These are phyloP conservation scores for Onychostoma macrolepis DNA, from an alignment of 2,113 vertebrate species.

Conservation along the genomic window DNA sequence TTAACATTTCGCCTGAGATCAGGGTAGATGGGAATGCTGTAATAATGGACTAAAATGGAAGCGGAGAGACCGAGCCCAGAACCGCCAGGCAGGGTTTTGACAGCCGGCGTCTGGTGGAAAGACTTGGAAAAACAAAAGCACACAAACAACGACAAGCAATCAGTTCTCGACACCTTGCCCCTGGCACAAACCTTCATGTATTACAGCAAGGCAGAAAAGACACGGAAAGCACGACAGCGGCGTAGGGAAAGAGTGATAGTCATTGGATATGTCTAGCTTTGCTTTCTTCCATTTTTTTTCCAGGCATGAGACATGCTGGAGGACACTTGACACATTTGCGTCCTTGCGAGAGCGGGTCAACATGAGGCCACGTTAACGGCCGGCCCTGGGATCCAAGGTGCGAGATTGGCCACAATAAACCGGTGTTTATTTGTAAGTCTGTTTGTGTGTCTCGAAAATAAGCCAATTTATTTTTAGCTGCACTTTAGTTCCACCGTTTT, in stretches of 20 bases:
- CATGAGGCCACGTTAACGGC: neutral
- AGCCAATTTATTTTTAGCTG: slow-evolving; percentile 41
- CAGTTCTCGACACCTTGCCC: slow-evolving; percentile 50
- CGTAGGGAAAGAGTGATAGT: slow-evolving; percentile 45
- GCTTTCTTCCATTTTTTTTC: slow-evolving; percentile 40
- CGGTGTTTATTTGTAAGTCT: neutral
- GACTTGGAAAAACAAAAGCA: slow-evolving; percentile 41
- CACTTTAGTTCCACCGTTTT: slow-evolving; percentile 41
- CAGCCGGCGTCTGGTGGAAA: slow-evolving; percentile 32
- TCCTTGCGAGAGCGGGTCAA: slow-evolving; percentile 50
- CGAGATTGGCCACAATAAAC: neutral
- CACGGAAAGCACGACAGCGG: slow-evolving; percentile 34
- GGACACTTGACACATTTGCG: slow-evolving; percentile 51
- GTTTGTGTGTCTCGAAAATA: slow-evolving; percentile 8
- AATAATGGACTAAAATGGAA: neutral
- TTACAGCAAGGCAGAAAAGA: slow-evolving; percentile 17
- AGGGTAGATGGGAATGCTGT: slow-evolving; percentile 1
- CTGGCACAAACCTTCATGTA: slow-evolving; percentile 45
- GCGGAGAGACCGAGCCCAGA: neutral
- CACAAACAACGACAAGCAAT: slow-evolving; percentile 50
- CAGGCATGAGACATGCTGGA: slow-evolving; percentile 27
- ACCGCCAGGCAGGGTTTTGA: slow-evolving; percentile 27
- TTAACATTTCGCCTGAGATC: neutral
- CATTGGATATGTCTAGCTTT: slow-evolving; percentile 39
- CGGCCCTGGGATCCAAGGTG: neutral